Percentiles rank a stretch among this genome's conserved stretches.
phyloP scores from a whole-genome alignment of 2,797 vertebrate genomes.

The Myotis vivesi region DNA sequence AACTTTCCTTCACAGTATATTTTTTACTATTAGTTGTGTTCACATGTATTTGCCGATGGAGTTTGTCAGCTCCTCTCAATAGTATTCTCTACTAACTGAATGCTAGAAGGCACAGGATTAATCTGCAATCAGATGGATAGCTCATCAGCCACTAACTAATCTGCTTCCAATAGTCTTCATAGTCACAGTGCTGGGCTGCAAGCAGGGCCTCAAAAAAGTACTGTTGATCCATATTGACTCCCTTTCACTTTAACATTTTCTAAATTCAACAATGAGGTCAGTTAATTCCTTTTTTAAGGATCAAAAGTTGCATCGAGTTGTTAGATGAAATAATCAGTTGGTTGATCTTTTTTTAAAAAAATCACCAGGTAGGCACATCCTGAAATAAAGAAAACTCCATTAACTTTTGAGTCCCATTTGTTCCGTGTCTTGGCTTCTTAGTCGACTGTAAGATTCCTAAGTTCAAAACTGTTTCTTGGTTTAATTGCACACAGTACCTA shows the following conservation, averaged over 20 bases:
- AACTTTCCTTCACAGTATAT: not conserved
- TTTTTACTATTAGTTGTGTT: not conserved
- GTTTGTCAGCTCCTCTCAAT: not conserved
- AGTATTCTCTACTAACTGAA: not conserved
- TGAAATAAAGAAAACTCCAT: constrained; percentile 56
- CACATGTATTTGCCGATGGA: not conserved
- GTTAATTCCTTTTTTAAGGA: constrained; percentile 13
- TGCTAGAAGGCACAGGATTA: not conserved
- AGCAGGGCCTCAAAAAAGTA: not conserved
- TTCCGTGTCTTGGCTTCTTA: constrained; percentile 40
- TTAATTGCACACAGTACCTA: constrained; percentile 12
- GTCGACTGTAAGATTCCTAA: constrained; percentile 2
- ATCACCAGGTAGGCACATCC: constrained; percentile 29
- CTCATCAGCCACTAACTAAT: not conserved
- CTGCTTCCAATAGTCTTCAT: not conserved
- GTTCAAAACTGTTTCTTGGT: constrained; percentile 37
- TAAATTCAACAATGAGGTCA: not conserved
- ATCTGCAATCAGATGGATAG: not conserved
- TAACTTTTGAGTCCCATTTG: constrained; percentile 46
- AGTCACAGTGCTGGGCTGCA: not conserved
- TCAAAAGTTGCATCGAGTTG: constrained; percentile 14
- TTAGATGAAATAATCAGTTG: constrained; percentile 38
- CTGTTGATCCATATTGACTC: not conserved
- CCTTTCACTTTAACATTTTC: not conserved
- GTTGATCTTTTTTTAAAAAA: not conserved